These are phyloP conservation scores for Rosalia funebris DNA, from an alignment of 2,888 invertebrate species.

Conservation along the genomic window DNA sequence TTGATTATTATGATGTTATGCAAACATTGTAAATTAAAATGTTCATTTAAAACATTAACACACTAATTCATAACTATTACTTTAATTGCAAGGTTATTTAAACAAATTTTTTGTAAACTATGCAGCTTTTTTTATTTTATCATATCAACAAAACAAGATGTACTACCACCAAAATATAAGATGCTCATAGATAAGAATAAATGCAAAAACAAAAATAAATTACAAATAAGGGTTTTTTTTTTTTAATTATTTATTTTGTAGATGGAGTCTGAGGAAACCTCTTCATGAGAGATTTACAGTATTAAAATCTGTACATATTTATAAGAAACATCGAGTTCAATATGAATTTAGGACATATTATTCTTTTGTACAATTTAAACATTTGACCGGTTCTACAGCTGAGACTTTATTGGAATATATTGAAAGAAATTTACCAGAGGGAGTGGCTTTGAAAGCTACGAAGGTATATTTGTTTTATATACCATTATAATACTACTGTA, in stretches of 20 bases:
- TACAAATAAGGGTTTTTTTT: no score
- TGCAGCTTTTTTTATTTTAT: no score
- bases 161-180: no score
- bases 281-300: constrained; percentile 82
- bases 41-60: no score
- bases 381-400: constrained; percentile 93
- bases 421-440: constrained; percentile 96
- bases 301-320: constrained; percentile 87
- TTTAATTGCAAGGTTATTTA: no score
- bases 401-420: constrained; percentile 96
- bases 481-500: background rate
- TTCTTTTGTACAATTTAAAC: constrained; percentile 81
- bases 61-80: no score
- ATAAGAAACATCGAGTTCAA: constrained; percentile 93
- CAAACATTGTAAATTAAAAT: no score
- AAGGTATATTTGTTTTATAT: constrained; percentile 66
- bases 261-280: constrained; percentile 78
- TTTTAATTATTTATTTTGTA: constrained; percentile 68
- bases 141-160: no score
- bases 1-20: no score
- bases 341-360: constrained; percentile 96
- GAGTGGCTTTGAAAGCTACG: constrained; percentile 91
- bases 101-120: no score
- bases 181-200: no score
- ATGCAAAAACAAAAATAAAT: no score